Base-by-base conservation (phyloP, 2,888 invertebrate species). In the Dusona sp. region DNA sequence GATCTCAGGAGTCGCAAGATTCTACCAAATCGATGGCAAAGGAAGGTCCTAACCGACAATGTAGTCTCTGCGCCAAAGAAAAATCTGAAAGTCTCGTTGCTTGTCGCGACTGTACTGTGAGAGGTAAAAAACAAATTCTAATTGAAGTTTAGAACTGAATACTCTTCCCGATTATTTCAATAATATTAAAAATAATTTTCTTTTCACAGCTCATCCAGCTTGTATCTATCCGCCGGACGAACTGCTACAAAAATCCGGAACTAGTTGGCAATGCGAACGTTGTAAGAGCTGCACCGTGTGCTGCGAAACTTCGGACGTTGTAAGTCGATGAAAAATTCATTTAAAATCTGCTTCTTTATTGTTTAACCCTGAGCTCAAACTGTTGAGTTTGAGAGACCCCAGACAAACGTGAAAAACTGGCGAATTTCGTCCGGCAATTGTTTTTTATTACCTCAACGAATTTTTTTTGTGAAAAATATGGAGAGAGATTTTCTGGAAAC, bases 251-350 rank as follows among this genome's bases (percentile, higher is more conserved):
- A 96, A 96, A 92, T 95, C 96, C 89, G 96, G 96, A 89, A 96
- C 96, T 89, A 96, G 96, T 45, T 99, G 98, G 98, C 98, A 98
- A 91, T 99, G 99, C 93, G 97, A 97, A 77, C 97, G 97, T 92
- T 99, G 98, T 92, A 98, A 98, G 94, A 97, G 96, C 16, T 99
- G 99, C 94, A 96, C 96, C 68, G 95, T 97, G 61, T 98, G 98
- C 92, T 96, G 96, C 90, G 97, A 98, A 94, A 97, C 97, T 11
- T 96, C 96, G 90, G 96, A 97, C 94, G 96, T 96, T 92, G 96
- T 97, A 95, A 96, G 96, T 74, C 25, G 0, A 65, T 19, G 25
- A 25, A 16, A n/a, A 61, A n/a, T 19, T 16, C 29, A 61, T 16
- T 61, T 16, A 1, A 6, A 57, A 29, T 48, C 48, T 48, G 4